These are phyloP conservation scores for Odontamblyopus lacepedii DNA, from an alignment of 2,797 vertebrate species.

Conservation along the genomic window DNA sequence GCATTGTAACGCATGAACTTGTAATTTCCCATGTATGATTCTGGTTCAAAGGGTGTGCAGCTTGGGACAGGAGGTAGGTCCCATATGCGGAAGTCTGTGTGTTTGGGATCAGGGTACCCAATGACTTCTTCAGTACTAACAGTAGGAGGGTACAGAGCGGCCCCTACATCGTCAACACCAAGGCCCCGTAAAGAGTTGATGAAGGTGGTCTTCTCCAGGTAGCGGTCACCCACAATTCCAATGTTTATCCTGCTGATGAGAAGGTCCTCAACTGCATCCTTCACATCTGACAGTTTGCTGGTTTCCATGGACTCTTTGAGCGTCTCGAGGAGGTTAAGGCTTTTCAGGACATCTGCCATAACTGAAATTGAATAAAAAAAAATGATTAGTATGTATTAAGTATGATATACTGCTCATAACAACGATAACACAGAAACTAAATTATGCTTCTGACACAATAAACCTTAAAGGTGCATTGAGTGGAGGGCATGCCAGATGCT, in stretches of 20 bases:
- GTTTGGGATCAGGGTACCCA: slow-evolving; percentile 67
- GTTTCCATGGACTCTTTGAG: slow-evolving; percentile 76
- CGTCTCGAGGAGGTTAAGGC: slow-evolving; percentile 71
- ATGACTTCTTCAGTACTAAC: slow-evolving; percentile 53
- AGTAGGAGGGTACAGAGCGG: slow-evolving; percentile 38
- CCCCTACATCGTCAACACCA: slow-evolving; percentile 58
- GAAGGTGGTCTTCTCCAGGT: slow-evolving; percentile 61
- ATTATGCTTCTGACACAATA: too few species aligned
- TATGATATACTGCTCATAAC: too few species aligned
- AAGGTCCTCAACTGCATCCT: slow-evolving; percentile 75
- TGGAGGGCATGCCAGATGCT: too few species aligned
- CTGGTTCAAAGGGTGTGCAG: slow-evolving; percentile 53
- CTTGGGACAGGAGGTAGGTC: slow-evolving; percentile 64
- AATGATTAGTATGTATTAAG: background rate
- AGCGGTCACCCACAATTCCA: slow-evolving; percentile 63
- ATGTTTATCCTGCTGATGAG: slow-evolving; percentile 76
- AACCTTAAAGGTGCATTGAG: too few species aligned
- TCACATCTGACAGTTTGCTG: slow-evolving; percentile 75
- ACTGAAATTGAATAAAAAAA: slow-evolving; percentile 18
- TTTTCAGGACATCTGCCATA: slow-evolving; percentile 73
- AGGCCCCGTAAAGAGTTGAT: slow-evolving; percentile 74
- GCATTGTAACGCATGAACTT: slow-evolving; percentile 71
- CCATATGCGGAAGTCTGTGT: slow-evolving; percentile 76
- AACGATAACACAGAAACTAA: too few species aligned
- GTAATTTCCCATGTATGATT: slow-evolving; percentile 62